Conservation (phyloP, 2,888 invertebrate species). For the Oscheius onirici region DNA sequence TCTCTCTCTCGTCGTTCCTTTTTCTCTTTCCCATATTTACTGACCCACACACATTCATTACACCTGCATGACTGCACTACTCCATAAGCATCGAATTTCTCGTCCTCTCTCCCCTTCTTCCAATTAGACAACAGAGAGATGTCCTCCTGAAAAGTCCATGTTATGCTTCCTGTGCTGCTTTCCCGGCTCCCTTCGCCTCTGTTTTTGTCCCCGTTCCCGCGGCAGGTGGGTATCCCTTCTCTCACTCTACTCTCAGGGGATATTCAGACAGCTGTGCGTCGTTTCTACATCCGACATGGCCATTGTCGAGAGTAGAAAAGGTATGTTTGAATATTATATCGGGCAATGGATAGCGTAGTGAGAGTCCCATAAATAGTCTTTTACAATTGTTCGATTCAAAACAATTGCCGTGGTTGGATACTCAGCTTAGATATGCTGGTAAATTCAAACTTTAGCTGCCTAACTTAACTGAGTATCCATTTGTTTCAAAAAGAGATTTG, state of each 20-base stretch:
- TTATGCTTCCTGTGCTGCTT: conserved; percentile 29
- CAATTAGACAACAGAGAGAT: neutral
- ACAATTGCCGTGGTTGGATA: too few species aligned
- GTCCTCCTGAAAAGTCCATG: conserved; percentile 2
- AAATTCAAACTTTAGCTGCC: too few species aligned
- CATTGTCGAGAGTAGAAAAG: conserved; percentile 2
- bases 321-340: neutral
- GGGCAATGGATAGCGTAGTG: neutral
- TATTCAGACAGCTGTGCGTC: conserved; percentile 18
- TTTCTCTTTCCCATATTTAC: neutral
- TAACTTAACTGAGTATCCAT: too few species aligned
- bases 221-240: conserved; percentile 16
- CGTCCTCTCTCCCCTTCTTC: neutral
- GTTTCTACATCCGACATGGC: conserved; percentile 27
- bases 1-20: too few species aligned
- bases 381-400: too few species aligned
- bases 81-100: conserved; percentile 26
- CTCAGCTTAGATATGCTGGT: too few species aligned
- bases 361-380: too few species aligned
- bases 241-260: neutral
- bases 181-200: conserved; percentile 17
- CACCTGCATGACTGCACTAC: conserved; percentile 25
- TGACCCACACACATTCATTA: conserved; percentile 29
- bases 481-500: too few species aligned
- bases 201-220: conserved; percentile 17